A percentile compares a stretch with the other conserved stretches of the same genome.
Evolutionary conservation across 2,797 vertebrate species (phyloP).

Genomic region (Hipposideros larvatus): DNA sequence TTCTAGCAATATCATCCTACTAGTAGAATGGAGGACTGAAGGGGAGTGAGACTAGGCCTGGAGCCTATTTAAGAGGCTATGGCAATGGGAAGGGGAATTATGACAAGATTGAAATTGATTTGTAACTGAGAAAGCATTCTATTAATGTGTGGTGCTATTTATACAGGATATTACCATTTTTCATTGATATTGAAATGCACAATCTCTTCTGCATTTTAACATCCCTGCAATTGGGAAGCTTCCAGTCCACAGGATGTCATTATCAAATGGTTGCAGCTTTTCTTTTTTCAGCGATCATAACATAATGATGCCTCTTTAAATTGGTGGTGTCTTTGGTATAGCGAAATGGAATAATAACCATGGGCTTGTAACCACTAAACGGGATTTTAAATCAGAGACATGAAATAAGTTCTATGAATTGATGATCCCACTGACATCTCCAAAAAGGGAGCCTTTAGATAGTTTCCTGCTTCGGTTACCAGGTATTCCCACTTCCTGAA

Average conservation of each 20-base stretch:
- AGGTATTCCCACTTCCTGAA: neutral
- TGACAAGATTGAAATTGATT: neutral
- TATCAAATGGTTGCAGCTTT: neutral
- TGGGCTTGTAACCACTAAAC: neutral
- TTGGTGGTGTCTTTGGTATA: neutral
- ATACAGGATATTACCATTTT: neutral
- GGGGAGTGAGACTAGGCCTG: neutral
- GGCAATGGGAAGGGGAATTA: neutral
- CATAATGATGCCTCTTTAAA: slow-evolving; percentile 1
- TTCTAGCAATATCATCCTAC: neutral
- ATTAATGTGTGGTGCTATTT: neutral
- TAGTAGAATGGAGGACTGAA: neutral
- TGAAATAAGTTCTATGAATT: neutral
- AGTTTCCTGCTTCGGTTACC: neutral
- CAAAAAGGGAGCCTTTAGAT: neutral
- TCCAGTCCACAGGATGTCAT: neutral
- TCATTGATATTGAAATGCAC: neutral
- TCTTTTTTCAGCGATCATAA: neutral
- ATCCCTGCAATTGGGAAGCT: neutral
- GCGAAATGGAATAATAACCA: neutral
- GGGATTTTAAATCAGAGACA: slow-evolving; percentile 5
- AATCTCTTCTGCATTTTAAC: neutral
- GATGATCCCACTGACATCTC: neutral
- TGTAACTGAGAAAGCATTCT: neutral
- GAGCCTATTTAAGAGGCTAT: neutral